These are phyloP conservation scores for Temnopleurus reevesii DNA, from an alignment of 53 echinoderm and acorn worm genomes.

Conservation along the genomic window DNA sequence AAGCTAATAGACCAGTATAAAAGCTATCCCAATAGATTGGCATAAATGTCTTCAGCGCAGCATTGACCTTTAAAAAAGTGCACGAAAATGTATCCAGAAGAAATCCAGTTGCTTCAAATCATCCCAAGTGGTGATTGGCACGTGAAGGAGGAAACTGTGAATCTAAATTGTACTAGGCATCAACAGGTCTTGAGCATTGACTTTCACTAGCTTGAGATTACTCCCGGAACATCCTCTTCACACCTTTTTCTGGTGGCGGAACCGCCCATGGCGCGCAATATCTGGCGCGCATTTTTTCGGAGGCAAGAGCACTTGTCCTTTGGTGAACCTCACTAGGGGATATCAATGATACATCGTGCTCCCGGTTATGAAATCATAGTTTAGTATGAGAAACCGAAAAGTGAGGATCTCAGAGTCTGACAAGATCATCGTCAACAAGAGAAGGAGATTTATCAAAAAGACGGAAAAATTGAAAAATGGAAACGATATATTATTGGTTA, in stretches of 20 bases:
- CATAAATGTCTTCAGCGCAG: no score
- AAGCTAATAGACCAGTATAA: no score
- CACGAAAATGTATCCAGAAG: no score
- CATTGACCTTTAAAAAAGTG: no score
- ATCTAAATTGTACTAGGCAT: not conserved
- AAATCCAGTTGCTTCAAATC: not conserved
- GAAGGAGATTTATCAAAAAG: not conserved
- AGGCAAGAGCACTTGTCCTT: not conserved
- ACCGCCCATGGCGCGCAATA: not conserved
- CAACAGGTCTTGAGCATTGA: not conserved
- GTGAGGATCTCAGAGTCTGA: not conserved
- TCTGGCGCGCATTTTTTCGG: not conserved
- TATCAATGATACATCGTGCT: not conserved
- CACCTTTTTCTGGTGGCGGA: not conserved
- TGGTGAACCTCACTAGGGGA: not conserved
- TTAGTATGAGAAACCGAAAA: not conserved
- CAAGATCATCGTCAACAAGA: not conserved
- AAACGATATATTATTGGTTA: not conserved
- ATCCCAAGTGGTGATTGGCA: not conserved
- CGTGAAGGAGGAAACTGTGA: not conserved
- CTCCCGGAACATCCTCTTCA: not conserved
- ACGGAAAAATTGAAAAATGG: not conserved
- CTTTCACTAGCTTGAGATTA: not conserved
- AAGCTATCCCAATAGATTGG: no score
- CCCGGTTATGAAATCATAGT: not conserved